Percentiles rank a stretch among this genome's conserved stretches.
These are phyloP conservation scores for Bryconaethiops microstoma DNA, from an alignment of 2,797 vertebrate species.

Conservation along the genomic window DNA sequence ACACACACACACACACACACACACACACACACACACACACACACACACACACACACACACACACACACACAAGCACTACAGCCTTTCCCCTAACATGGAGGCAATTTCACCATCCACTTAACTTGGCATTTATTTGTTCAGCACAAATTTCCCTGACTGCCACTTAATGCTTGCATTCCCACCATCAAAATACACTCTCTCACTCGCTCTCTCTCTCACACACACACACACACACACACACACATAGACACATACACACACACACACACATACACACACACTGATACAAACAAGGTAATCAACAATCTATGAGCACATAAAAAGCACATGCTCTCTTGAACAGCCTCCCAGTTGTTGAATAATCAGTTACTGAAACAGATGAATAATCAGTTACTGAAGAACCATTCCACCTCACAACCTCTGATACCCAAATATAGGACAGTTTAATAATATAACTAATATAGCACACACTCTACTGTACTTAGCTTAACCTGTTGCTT, in stretches of 20 bases:
- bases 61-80: background rate
- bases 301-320: background rate
- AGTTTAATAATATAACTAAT: too few species aligned
- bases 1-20: background rate
- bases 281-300: background rate
- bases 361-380: too few species aligned
- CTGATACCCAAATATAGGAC: too few species aligned
- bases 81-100: conserved; percentile 4
- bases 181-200: background rate
- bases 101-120: conserved; percentile 15
- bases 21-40: background rate
- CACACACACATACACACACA: background rate
- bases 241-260: background rate
- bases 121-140: conserved; percentile 31
- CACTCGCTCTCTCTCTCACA: background rate
- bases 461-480: too few species aligned
- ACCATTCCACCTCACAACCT: too few species aligned
- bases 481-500: too few species aligned
- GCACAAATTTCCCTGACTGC: conserved; percentile 12
- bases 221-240: background rate
- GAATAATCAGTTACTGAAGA: too few species aligned
- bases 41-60: background rate
- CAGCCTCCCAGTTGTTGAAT: background rate
- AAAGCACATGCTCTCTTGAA: background rate
- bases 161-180: conserved; percentile 15